A percentile compares a stretch with the other conserved stretches of the same genome.
Evolutionary conservation across 2,797 vertebrate genomes (phyloP).

Genomic region (Helarctos malayanus): DNA sequence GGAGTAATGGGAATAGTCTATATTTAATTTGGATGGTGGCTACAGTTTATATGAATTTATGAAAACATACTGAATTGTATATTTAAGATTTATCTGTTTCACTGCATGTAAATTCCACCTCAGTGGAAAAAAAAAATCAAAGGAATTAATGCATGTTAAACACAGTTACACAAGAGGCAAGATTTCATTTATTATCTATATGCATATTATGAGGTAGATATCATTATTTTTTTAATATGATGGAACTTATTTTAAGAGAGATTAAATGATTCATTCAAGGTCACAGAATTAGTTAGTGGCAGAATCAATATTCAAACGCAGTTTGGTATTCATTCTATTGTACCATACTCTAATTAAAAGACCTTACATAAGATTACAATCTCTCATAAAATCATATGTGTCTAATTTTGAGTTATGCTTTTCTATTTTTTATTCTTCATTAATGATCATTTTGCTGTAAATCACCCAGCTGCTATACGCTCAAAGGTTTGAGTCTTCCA

Average conservation of each 20-base stretch:
- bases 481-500: not conserved
- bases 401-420: not conserved
- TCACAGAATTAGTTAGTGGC: not conserved
- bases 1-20: not conserved
- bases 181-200: not conserved
- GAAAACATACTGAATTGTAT: not conserved
- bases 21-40: not conserved
- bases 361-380: not conserved
- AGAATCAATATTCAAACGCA: not conserved
- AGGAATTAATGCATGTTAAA: not conserved
- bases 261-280: slow-evolving; percentile 5
- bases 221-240: slow-evolving; percentile 3
- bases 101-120: not conserved
- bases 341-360: not conserved
- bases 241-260: slow-evolving; percentile 7
- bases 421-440: not conserved
- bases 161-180: not conserved
- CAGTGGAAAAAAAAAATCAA: not conserved
- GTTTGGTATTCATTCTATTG: not conserved
- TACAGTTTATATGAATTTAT: not conserved
- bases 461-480: not conserved
- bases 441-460: not conserved
- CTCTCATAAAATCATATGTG: not conserved
- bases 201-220: not conserved
- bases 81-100: not conserved